These are phyloP conservation scores for Scartelaos histophorus DNA, from an alignment of 2,113 vertebrate genomes.

Conservation along the genomic window DNA sequence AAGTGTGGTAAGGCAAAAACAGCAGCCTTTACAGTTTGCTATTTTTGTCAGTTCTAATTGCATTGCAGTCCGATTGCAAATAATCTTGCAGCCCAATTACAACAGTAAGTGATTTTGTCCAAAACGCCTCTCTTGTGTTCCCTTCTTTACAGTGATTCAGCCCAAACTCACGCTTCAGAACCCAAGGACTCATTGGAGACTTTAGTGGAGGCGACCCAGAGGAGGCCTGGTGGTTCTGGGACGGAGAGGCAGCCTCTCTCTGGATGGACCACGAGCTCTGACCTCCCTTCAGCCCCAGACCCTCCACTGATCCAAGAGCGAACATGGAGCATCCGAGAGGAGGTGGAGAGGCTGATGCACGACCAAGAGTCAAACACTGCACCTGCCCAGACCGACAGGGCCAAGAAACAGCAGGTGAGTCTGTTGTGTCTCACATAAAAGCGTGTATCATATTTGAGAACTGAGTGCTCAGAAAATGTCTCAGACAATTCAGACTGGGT, in stretches of 20 bases:
- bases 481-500: no score
- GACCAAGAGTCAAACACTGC: slow-evolving; percentile 34
- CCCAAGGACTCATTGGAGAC: neutral
- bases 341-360: slow-evolving; percentile 68
- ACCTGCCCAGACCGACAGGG: slow-evolving; percentile 10
- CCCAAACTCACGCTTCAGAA: neutral
- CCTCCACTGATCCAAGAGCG: slow-evolving; percentile 1
- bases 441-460: no score
- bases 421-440: no score
- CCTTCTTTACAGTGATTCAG: slow-evolving; percentile 35
- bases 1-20: no score
- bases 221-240: neutral
- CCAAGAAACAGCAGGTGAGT: slow-evolving; percentile 31
- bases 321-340: slow-evolving; percentile 54
- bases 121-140: neutral
- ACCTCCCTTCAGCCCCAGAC: neutral
- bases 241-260: no score
- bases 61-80: no score
- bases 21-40: no score
- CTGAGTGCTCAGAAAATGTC: no score
- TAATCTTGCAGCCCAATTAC: no score
- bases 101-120: no score
- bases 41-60: no score
- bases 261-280: no score
- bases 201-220: neutral